Evolutionary conservation across 2,797 vertebrate genomes (phyloP).

Genomic region (Antrozous pallidus): DNA sequence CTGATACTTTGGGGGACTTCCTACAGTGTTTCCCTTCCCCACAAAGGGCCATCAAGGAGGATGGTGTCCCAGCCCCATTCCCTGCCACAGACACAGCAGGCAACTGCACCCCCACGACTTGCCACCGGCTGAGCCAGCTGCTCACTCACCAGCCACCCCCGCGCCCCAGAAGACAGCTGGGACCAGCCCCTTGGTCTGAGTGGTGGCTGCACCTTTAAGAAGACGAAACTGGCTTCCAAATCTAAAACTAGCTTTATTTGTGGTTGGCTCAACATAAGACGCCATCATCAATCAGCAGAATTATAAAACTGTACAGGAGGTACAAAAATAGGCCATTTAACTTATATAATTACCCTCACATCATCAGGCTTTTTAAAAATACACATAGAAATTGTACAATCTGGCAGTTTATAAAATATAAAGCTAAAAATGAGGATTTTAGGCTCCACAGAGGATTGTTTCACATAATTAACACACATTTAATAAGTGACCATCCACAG

Average conservation of each 20-base stretch:
- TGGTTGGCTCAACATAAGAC: slow-evolving; percentile 64
- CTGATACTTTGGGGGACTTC: neutral
- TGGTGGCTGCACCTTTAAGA: neutral
- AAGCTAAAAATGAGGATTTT: slow-evolving; percentile 71
- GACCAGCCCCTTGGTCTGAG: neutral
- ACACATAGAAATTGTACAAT: slow-evolving; percentile 72
- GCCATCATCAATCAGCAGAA: slow-evolving; percentile 71
- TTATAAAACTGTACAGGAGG: slow-evolving; percentile 83
- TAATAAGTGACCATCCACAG: slow-evolving; percentile 31
- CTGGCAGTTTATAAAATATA: slow-evolving; percentile 75
- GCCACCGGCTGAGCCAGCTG: rapidly evolving
- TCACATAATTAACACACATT: slow-evolving; percentile 52
- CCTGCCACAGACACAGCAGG: neutral
- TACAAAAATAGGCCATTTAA: slow-evolving; percentile 83
- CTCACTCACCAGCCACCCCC: no score
- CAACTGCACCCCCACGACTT: rapidly evolving
- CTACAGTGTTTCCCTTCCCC: neutral
- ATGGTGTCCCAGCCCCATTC: neutral
- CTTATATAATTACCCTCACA: slow-evolving; percentile 74
- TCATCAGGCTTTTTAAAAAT: slow-evolving; percentile 80
- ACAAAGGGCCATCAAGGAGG: neutral
- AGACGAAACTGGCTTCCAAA: neutral
- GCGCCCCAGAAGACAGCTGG: rapidly evolving
- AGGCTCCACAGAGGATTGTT: slow-evolving; percentile 65
- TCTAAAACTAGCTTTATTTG: slow-evolving; percentile 69